Evolutionary conservation across 2,113 vertebrate species (phyloP), one percentile per base, ranked within the genome.

Genomic region (Columba janthina): DNA sequence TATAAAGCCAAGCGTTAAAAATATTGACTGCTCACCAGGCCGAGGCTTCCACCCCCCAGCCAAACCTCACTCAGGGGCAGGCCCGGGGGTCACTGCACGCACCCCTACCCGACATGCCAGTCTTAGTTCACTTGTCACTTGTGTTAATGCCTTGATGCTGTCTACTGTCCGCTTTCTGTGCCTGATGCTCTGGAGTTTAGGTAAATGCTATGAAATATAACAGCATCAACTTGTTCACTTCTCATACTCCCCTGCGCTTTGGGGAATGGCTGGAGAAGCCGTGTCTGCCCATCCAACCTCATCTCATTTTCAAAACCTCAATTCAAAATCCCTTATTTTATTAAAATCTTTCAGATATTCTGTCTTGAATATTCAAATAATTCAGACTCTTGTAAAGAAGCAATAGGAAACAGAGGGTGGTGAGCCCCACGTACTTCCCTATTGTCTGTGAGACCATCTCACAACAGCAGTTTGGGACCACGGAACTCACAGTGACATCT

Each of bases 381-480:
- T 31, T 77, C 44, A 40, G 69, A 15, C n/a, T 54, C 46, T 32
- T 8, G 15, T 15, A n/a, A 56, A 29, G 65, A 50, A 69, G 48
- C 42, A 54, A 50, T 40, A 21, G 60, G n/a, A 32, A 54, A 15
- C 15, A 31, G 25, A 28, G n/a, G 32, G 25, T 9, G 69, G 25
- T 9, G 69, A 77, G 51, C 22, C 58, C 42, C 10, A 25, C 48
- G 5, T 2, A 5, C 2, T 5, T 65, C 67, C 64, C 66, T 9
- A 8, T 6, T 34, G n/a, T 29, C 65, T 71, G 7, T 0, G 54
- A 60, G 75, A 42, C 36, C 56, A 14, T 2, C 28, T 51, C 36
- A 15, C 0, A 0, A 25, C 64, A 74, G 65, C 51, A 65, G 50
- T 12, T 61, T n/a, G 18, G 7, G 61, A 46, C 18, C 44, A 46